Percentiles rank a stretch among this genome's conserved stretches.
Evolutionary conservation across 2,113 vertebrate genomes (phyloP).

Genomic region (Xyliphius kryptos): DNA sequence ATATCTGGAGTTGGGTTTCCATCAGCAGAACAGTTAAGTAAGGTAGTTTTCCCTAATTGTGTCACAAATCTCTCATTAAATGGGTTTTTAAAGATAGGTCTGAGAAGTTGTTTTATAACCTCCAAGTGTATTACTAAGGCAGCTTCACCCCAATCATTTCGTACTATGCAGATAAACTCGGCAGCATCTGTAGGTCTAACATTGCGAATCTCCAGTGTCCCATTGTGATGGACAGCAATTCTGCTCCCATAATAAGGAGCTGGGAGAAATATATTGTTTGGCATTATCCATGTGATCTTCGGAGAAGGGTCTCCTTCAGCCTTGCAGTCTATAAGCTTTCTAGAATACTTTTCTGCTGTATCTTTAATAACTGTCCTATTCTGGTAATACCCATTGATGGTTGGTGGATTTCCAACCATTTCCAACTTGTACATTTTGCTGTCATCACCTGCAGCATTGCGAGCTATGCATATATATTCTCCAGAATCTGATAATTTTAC

Average conservation of each 20-base stretch:
- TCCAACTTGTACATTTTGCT: conserved; percentile 71
- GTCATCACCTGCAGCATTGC: conserved; percentile 79
- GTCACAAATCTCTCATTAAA: conserved; percentile 78
- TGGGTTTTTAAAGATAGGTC: conserved; percentile 84
- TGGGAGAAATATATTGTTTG: conserved; percentile 77
- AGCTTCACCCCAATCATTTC: conserved; percentile 77
- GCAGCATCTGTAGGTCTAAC: conserved; percentile 76
- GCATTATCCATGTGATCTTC: conserved; percentile 86
- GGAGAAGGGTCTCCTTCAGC: conserved; percentile 75
- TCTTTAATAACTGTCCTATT: conserved; percentile 77
- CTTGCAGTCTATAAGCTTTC: conserved; percentile 77
- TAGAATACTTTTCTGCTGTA: conserved; percentile 71
- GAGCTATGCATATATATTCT: conserved; percentile 83
- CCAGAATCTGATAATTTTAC: conserved; percentile 68
- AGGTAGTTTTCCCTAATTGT: conserved; percentile 57
- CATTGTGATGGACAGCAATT: conserved; percentile 76
- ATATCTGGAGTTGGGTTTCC: conserved; percentile 82
- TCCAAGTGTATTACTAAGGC: conserved; percentile 77
- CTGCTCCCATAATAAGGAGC: conserved; percentile 86
- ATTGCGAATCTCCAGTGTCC: conserved; percentile 87
- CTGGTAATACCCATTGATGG: conserved; percentile 77
- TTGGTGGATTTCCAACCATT: conserved; percentile 70
- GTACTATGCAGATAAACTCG: conserved; percentile 83
- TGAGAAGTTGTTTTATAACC: conserved; percentile 71
- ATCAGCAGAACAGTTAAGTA: conserved; percentile 82